phyloP scores from a whole-genome alignment of 2,888 invertebrate genomes.

The Drosophila pseudotalamancana region DNA sequence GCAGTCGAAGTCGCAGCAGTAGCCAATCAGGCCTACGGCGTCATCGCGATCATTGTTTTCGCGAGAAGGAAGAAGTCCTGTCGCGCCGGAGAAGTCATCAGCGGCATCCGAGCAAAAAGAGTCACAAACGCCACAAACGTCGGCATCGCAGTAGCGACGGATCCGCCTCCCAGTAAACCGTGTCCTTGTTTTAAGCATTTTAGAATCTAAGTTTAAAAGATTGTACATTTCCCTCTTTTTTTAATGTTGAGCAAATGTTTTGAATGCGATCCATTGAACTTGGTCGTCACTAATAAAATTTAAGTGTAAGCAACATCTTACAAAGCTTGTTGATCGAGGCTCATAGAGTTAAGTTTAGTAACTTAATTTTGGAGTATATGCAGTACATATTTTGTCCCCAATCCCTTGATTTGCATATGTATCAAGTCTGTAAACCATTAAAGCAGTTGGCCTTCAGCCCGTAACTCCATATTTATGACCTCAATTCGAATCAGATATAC shows the following conservation, averaged over 20 bases:
- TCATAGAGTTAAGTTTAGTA: too few species aligned
- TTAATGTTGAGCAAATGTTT: conserved; percentile 34
- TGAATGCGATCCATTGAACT: conserved; percentile 5
- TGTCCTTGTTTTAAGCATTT: conserved; percentile 13
- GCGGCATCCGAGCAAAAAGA: conserved; percentile 48
- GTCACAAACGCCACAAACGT: conserved; percentile 66
- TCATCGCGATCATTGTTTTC: conserved; percentile 34
- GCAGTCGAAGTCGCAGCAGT: conserved; percentile 33
- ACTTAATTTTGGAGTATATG: too few species aligned
- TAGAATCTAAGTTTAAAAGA: conserved; percentile 21
- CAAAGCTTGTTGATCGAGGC: too few species aligned
- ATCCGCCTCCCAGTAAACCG: conserved; percentile 39
- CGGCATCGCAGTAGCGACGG: conserved; percentile 53
- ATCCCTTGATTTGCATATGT: too few species aligned
- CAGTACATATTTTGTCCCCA: too few species aligned
- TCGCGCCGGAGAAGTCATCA: conserved; percentile 21
- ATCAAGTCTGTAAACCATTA: too few species aligned
- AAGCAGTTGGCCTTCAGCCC: too few species aligned
- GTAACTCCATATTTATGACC: too few species aligned
- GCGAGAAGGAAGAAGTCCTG: conserved; percentile 22
- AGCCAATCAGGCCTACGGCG: conserved; percentile 35
- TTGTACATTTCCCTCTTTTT: conserved; percentile 33
- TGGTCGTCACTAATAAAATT: conserved; percentile 34
- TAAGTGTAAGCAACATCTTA: neutral
- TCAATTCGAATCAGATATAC: too few species aligned